These are phyloP conservation scores for Heteromyza rotundicornis DNA, from an alignment of 2,888 invertebrate species.

Conservation along the genomic window DNA sequence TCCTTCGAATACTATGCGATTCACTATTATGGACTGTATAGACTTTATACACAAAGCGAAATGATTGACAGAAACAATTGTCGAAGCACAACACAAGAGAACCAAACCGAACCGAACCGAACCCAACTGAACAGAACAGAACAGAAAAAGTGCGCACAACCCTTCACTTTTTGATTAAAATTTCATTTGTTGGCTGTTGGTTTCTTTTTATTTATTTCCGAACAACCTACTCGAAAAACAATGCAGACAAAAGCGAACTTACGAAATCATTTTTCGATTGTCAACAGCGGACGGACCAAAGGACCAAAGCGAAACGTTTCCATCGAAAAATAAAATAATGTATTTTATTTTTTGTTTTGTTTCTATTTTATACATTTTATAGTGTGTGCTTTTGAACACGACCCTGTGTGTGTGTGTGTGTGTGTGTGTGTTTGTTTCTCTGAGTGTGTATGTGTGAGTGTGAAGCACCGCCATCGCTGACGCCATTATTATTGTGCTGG, in stretches of 20 bases:
- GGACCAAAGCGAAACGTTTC: background rate
- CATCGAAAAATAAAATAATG: background rate
- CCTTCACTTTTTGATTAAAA: conserved; percentile 52
- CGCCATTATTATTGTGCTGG: background rate
- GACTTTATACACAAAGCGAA: conserved; percentile 52
- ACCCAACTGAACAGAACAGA: too few relatives aligned
- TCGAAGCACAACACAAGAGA: conserved; percentile 11
- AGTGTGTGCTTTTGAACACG: too few relatives aligned
- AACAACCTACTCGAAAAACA: conserved; percentile 49
- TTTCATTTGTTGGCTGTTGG: conserved; percentile 43
- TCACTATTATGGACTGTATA: too few relatives aligned
- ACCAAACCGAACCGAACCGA: too few relatives aligned
- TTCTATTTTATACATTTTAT: conserved; percentile 24
- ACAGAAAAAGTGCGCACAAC: conserved; percentile 35
- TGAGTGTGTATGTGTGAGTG: background rate
- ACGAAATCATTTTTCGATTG: conserved; percentile 41
- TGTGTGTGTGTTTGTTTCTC: conserved; percentile 17
- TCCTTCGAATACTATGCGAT: conserved; percentile 50
- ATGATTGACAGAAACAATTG: conserved; percentile 54
- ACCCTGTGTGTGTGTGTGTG: too few relatives aligned
- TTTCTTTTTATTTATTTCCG: conserved; percentile 35
- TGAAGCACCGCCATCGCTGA: background rate
- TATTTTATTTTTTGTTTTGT: conserved; percentile 13
- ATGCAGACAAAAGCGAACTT: conserved; percentile 44
- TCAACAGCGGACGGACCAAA: conserved; percentile 25